Percentiles rank a stretch among this genome's conserved stretches.
Evolutionary conservation across 2,113 vertebrate species (phyloP).

Genomic region (Tetraodon nigroviridis): DNA sequence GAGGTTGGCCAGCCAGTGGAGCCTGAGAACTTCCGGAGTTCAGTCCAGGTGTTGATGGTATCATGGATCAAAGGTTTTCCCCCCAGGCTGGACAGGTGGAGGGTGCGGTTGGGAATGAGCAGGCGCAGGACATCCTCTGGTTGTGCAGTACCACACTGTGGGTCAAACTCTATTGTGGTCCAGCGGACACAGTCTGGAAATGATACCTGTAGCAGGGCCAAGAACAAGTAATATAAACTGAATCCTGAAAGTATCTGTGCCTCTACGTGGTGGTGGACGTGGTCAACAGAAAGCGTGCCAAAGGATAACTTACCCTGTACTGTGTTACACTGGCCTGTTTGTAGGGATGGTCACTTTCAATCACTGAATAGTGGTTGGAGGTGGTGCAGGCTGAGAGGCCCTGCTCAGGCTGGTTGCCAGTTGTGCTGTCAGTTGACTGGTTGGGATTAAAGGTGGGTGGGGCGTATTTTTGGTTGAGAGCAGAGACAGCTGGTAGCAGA

Average conservation of each 20-base stretch:
- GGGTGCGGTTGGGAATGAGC: slow-evolving; percentile 86
- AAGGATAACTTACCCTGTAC: slow-evolving; percentile 79
- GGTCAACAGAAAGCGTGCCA: background rate
- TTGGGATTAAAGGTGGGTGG: slow-evolving; percentile 98
- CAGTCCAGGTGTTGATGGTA: slow-evolving; percentile 95
- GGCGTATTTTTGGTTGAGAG: slow-evolving; percentile 96
- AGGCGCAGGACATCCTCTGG: slow-evolving; percentile 93
- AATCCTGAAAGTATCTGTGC: too few species aligned
- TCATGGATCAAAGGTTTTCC: slow-evolving; percentile 88
- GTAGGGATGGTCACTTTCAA: slow-evolving; percentile 97
- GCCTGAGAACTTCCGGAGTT: slow-evolving; percentile 95
- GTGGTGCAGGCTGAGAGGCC: slow-evolving; percentile 95
- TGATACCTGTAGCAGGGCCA: slow-evolving; percentile 76
- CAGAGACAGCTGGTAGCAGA: slow-evolving; percentile 90
- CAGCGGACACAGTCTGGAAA: slow-evolving; percentile 97
- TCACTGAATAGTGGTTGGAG: slow-evolving; percentile 91
- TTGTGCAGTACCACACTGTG: slow-evolving; percentile 94
- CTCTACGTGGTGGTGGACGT: background rate
- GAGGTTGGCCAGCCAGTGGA: slow-evolving; percentile 91
- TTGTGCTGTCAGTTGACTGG: slow-evolving; percentile 97
- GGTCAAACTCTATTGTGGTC: slow-evolving; percentile 95
- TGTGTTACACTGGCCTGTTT: slow-evolving; percentile 92
- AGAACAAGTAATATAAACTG: background rate
- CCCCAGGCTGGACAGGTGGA: slow-evolving; percentile 84
- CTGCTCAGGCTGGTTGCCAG: slow-evolving; percentile 94